A percentile compares a stretch with the other conserved stretches of the same genome.
phyloP scores from a whole-genome alignment of 1,140 invertebrate genomes.

The Mycetomoellerius zeteki region DNA sequence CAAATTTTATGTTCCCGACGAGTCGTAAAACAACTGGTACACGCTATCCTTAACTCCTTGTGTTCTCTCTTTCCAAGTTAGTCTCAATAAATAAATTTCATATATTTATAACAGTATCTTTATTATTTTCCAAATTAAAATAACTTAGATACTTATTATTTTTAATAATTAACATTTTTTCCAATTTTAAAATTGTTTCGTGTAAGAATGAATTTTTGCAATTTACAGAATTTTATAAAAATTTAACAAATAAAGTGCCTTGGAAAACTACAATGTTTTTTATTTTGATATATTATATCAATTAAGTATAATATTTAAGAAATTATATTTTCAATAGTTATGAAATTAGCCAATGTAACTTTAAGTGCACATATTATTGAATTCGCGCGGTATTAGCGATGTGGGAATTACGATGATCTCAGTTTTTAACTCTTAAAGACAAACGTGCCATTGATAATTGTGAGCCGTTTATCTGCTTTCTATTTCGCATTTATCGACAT shows the following conservation, averaged over 20 bases:
- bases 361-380: slow-evolving; percentile 9
- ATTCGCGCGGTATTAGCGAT: not conserved
- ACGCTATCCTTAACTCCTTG: not conserved
- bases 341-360: not conserved
- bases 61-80: not conserved
- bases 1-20: slow-evolving; percentile 48
- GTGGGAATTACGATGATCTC: slow-evolving; percentile 53
- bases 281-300: not conserved
- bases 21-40: slow-evolving; percentile 40
- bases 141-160: not conserved
- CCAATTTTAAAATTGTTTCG: not conserved
- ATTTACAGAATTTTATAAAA: not conserved
- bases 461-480: slow-evolving; percentile 50
- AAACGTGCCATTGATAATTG: slow-evolving; percentile 57
- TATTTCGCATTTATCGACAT: slow-evolving; percentile 40
- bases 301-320: not conserved
- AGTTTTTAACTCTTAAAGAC: slow-evolving; percentile 51
- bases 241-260: not conserved
- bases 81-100: not conserved
- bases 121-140: not conserved
- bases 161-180: not conserved
- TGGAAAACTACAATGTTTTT: not conserved
- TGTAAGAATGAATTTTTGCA: not conserved
- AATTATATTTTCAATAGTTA: slow-evolving; percentile 23
- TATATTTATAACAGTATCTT: not conserved